Percentiles rank a stretch among this genome's conserved stretches.
These are phyloP conservation scores for Tuta absoluta DNA, from an alignment of 2,888 invertebrate genomes.

Conservation along the genomic window DNA sequence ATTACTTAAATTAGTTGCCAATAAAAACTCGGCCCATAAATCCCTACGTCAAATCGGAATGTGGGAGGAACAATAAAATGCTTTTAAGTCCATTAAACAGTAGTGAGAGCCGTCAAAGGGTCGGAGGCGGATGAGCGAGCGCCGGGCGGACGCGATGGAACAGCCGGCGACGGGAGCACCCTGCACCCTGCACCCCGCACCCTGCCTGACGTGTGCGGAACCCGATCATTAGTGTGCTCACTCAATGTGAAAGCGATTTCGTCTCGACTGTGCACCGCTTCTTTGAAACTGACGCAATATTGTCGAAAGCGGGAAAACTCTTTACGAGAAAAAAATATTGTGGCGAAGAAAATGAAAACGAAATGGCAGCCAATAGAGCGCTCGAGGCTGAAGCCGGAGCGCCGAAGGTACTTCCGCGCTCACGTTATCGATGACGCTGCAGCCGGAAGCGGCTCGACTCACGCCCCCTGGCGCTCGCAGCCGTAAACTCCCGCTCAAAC, in stretches of 20 bases:
- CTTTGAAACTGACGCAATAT: slow-evolving; percentile 78
- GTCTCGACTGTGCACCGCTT: slow-evolving; percentile 66
- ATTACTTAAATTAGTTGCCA: slow-evolving; percentile 2
- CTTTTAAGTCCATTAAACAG: slow-evolving; percentile 70
- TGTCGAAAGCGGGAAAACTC: slow-evolving; percentile 79
- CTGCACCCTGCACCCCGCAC: not conserved
- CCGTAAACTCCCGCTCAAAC: slow-evolving; percentile 69
- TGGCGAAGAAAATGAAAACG: slow-evolving; percentile 71
- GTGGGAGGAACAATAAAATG: slow-evolving; percentile 59
- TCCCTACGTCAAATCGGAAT: slow-evolving; percentile 45
- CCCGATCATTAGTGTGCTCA: slow-evolving; percentile 80
- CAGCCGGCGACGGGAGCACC: slow-evolving; percentile 35
- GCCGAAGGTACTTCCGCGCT: slow-evolving; percentile 55
- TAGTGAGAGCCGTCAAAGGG: slow-evolving; percentile 67
- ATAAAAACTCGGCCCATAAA: slow-evolving; percentile 4
- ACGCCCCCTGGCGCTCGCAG: slow-evolving; percentile 56
- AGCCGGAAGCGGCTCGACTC: slow-evolving; percentile 48
- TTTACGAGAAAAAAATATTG: slow-evolving; percentile 71
- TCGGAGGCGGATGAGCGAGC: slow-evolving; percentile 39
- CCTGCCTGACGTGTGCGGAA: slow-evolving; percentile 59
- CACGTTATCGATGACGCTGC: slow-evolving; percentile 65
- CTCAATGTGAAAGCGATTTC: slow-evolving; percentile 79
- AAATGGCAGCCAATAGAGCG: slow-evolving; percentile 74
- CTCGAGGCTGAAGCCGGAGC: slow-evolving; percentile 45
- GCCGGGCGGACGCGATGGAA: slow-evolving; percentile 38